Conservation (phyloP, 1,140 invertebrate species). For the Plodia interpunctella region DNA sequence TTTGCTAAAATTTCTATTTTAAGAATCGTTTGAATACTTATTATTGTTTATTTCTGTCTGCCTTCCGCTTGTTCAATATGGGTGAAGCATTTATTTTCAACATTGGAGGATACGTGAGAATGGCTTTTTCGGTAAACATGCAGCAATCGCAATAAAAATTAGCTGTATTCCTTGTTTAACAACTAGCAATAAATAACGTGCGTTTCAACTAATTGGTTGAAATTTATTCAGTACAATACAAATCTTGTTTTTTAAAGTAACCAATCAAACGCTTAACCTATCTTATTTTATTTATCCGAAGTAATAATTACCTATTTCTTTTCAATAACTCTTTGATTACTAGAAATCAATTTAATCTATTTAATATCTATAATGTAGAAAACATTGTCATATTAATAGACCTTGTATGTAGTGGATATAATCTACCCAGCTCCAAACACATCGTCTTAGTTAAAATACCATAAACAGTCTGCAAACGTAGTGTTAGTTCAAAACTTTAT, state of each 20-base stretch:
- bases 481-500: background rate
- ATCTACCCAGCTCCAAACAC: no score
- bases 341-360: no score
- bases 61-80: background rate
- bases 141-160: background rate
- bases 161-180: background rate
- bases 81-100: background rate
- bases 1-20: slow-evolving; percentile 10
- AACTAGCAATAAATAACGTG: background rate
- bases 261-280: no score
- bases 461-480: background rate
- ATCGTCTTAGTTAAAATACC: background rate
- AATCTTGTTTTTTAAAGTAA: no score
- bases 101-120: background rate
- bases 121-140: background rate
- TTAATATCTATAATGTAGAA: no score
- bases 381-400: no score
- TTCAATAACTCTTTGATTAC: no score
- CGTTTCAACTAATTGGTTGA: background rate
- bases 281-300: no score
- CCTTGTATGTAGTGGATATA: no score
- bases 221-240: background rate
- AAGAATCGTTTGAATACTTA: background rate
- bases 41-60: background rate
- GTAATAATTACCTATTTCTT: no score